Conservation (phyloP, 2,888 invertebrate species). For the Polietes domitor region DNA sequence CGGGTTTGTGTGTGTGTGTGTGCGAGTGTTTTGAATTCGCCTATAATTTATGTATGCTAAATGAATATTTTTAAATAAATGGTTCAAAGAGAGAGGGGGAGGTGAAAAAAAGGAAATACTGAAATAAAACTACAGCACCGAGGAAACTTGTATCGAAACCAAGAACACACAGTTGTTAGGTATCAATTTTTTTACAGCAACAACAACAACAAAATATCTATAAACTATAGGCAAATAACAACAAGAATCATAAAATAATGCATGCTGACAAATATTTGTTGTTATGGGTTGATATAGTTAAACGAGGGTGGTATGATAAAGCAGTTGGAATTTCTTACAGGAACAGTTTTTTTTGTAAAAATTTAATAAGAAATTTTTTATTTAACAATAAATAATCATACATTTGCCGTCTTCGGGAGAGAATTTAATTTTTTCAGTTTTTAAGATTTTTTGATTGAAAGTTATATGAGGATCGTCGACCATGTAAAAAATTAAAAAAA, state of each 20-base stretch:
- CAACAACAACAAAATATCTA: slow-evolving; percentile 24
- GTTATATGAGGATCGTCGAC: too few species aligned
- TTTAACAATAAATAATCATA: too few species aligned
- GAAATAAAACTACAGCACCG: slow-evolving; percentile 45
- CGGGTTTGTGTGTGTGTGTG: not conserved
- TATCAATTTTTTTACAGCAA: slow-evolving; percentile 57
- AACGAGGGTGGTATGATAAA: slow-evolving; percentile 26
- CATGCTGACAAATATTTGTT: slow-evolving; percentile 63
- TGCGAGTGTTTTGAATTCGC: slow-evolving; percentile 28
- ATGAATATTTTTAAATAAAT: slow-evolving; percentile 19
- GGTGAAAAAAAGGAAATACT: not conserved
- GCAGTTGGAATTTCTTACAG: not conserved
- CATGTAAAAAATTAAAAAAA: too few species aligned
- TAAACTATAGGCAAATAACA: slow-evolving; percentile 23
- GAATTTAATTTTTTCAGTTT: too few species aligned
- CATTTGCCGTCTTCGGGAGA: too few species aligned
- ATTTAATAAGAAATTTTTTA: too few species aligned
- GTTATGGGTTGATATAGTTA: slow-evolving; percentile 34
- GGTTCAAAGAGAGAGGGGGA: not conserved
- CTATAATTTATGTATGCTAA: slow-evolving; percentile 15
- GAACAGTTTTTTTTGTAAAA: too few species aligned
- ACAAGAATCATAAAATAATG: slow-evolving; percentile 52
- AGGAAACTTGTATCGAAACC: slow-evolving; percentile 2
- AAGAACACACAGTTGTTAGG: slow-evolving; percentile 58
- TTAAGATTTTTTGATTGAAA: too few species aligned